Percentiles rank a stretch among this genome's conserved stretches.
These are phyloP conservation scores for Ptychochromis oligacanthus DNA, from an alignment of 2,113 vertebrate species.

Conservation along the genomic window DNA sequence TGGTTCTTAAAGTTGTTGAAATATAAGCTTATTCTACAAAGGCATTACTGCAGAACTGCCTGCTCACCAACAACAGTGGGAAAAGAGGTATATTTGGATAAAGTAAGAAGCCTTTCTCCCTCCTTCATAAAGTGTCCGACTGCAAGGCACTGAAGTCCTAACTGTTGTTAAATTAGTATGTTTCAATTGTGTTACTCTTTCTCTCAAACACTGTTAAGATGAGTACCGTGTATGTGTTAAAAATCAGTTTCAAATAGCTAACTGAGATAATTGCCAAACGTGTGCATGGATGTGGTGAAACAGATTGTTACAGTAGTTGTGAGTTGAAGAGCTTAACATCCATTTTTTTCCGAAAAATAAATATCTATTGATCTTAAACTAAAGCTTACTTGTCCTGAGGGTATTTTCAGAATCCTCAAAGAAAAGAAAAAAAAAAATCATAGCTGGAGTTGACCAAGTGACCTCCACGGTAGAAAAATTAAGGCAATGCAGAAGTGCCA, in stretches of 20 bases:
- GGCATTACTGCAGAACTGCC: neutral
- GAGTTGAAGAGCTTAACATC: neutral
- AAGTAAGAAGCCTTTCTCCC: neutral
- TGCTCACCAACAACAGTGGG: neutral
- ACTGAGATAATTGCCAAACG: constrained; percentile 42
- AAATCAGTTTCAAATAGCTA: neutral
- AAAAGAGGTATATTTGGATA: accelerated
- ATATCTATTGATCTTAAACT: neutral
- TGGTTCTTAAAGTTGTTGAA: neutral
- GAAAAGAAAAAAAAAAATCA: no score
- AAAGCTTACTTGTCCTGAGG: no score
- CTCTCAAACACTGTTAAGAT: neutral
- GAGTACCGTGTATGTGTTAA: constrained; percentile 18
- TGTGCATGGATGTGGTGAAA: neutral
- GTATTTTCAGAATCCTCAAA: neutral
- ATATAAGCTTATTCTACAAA: neutral
- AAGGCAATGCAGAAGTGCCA: neutral
- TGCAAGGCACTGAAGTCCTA: constrained; percentile 12
- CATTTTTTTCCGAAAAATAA: neutral
- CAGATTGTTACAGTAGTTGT: neutral
- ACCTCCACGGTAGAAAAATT: neutral
- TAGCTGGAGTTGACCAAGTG: no score
- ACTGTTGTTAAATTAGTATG: neutral
- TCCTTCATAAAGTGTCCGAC: constrained; percentile 26
- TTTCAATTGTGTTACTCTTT: neutral